Evolutionary conservation across 1,140 invertebrate species (phyloP).

Genomic region (Penaeus indicus): DNA sequence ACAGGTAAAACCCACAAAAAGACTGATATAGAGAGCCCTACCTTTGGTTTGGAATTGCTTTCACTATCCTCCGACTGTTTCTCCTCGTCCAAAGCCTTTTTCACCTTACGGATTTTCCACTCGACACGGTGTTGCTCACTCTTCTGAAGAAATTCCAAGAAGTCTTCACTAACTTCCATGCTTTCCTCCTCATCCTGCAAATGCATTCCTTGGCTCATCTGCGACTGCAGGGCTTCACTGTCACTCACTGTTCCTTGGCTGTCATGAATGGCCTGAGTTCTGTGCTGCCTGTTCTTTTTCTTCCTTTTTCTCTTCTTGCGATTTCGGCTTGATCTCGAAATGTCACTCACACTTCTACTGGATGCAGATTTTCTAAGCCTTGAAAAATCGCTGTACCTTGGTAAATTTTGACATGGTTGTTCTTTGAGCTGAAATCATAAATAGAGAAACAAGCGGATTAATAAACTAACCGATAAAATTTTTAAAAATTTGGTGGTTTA

Average conservation of each 20-base stretch:
- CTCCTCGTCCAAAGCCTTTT: too few relatives aligned
- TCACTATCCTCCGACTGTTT: too few relatives aligned
- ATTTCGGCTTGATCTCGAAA: not conserved
- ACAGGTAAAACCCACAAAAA: not conserved
- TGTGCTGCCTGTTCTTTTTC: not conserved
- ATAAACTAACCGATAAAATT: too few relatives aligned
- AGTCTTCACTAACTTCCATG: conserved; percentile 7
- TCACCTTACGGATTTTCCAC: not conserved
- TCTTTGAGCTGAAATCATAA: too few relatives aligned
- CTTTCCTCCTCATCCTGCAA: not conserved
- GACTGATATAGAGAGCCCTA: not conserved
- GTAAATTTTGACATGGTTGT: too few relatives aligned
- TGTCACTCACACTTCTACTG: not conserved
- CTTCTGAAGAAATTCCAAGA: not conserved
- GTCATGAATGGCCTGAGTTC: not conserved
- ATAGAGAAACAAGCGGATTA: too few relatives aligned
- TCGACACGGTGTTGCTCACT: not conserved
- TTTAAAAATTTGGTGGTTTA: too few relatives aligned
- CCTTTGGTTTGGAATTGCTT: too few relatives aligned
- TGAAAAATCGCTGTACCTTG: too few relatives aligned
- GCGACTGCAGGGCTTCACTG: not conserved
- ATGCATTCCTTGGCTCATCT: conserved; percentile 1
- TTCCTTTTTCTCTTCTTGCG: conserved; percentile 12
- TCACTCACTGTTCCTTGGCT: not conserved
- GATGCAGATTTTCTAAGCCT: not conserved